Conservation (phyloP, 2,797 vertebrate genomes). For the Mormyrus hasselquistii region DNA sequence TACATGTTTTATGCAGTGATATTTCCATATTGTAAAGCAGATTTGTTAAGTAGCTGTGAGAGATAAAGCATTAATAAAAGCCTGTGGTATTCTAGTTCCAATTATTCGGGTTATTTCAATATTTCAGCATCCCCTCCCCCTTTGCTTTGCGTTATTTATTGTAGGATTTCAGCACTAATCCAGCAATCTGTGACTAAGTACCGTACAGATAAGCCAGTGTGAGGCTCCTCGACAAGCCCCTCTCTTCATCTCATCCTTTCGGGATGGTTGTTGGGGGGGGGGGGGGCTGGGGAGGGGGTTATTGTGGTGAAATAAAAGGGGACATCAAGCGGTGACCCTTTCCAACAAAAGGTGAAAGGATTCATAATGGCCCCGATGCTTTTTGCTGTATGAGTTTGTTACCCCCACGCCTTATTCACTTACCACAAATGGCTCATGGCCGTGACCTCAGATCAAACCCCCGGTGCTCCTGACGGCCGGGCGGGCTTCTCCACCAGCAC, state of each 20-base stretch:
- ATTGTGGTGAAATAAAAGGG: slow-evolving; percentile 30
- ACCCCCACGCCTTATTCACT: background rate
- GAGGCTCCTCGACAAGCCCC: background rate
- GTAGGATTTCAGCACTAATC: slow-evolving; percentile 31
- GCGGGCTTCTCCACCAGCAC: background rate
- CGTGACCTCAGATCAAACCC: background rate
- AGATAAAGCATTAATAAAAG: background rate
- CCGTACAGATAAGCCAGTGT: background rate
- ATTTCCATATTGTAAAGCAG: slow-evolving; percentile 6
- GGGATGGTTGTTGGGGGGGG: background rate
- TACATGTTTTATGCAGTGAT: background rate
- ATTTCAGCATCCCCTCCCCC: slow-evolving; percentile 16
- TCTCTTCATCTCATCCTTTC: background rate
- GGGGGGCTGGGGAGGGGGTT: background rate
- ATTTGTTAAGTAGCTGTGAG: background rate
- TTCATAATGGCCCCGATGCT: background rate
- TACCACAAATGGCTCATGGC: background rate
- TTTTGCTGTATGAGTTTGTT: background rate
- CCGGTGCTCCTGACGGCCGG: background rate
- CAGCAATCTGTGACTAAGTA: background rate
- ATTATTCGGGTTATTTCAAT: slow-evolving; percentile 5
- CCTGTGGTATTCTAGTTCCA: background rate
- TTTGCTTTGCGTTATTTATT: slow-evolving; percentile 24
- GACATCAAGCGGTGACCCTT: slow-evolving; percentile 55
- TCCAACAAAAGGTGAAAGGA: slow-evolving; percentile 50